Evolutionary conservation across 2,797 vertebrate genomes (phyloP), one percentile per base, ranked within the genome.

Genomic region (Siniperca undulata): DNA sequence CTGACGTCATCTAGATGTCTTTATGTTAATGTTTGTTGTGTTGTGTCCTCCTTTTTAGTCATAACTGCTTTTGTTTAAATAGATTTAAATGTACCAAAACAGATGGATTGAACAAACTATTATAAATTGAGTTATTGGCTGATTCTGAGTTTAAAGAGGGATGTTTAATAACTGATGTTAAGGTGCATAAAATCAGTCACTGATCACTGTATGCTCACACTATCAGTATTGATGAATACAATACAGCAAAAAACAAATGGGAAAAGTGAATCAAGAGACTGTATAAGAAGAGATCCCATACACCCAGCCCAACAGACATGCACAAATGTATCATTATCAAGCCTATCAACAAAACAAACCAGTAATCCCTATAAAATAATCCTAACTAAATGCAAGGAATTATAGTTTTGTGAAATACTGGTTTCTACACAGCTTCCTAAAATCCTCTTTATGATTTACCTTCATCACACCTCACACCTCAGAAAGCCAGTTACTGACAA

Each of bases 61-160:
- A 8, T 1, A 50, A 30, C 36, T 58, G 16, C 0, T 4, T 66
- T 62, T 20, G 1, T 56, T 71, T 42, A 0, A 27, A 67, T 4
- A 0, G 0, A n/a, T 71, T 55, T 66, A 2, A 64, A 52, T 7
- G 2, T 30, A 0, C 11, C 55, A 20, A 48, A 75, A 69, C 20
- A 40, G 1, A 38, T 42, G 5, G 22, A 72, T 4, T 16, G 5
- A 80, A 69, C 11, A 67, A 14, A 61, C 38, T 8, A 13, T 42
- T 42, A 9, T 42, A 12, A 42, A 42, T 42, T 9, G 22, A 73
- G 3, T 17, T 44, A 34, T 24, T 38, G 24, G 19, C 66, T 70
- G n/a, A 80, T 27, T 58, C n/a, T 56, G 61, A 48, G 20, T 55
- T 71, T n/a, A 66, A 27, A 60, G 16, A 76, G 20, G 50, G 27